phyloP scores from a whole-genome alignment of 2,888 invertebrate genomes.

The Dynastes grantii region DNA sequence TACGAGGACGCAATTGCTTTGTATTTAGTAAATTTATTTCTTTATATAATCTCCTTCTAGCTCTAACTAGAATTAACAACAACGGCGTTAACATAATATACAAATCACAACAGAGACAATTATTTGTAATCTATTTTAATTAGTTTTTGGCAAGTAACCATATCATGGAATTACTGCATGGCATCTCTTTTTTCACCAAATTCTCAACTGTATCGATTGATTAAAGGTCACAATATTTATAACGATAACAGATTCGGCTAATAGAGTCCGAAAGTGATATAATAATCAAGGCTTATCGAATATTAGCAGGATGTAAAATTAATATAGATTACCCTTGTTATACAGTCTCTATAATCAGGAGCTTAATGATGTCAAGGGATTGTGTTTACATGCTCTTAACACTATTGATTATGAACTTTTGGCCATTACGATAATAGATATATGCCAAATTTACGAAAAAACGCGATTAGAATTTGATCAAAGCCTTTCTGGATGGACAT shows the following conservation, averaged over 20 bases:
- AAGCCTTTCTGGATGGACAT: background rate
- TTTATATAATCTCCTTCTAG: too few relatives aligned
- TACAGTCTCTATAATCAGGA: constrained; percentile 14
- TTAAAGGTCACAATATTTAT: background rate
- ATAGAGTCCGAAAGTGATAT: background rate
- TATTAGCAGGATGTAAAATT: constrained; percentile 7
- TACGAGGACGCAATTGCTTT: too few relatives aligned
- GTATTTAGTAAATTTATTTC: too few relatives aligned
- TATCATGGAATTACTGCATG: too few relatives aligned
- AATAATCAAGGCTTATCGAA: constrained; percentile 13
- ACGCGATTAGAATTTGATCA: constrained; percentile 8
- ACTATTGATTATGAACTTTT: background rate
- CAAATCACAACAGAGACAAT: too few relatives aligned
- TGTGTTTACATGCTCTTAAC: constrained; percentile 11
- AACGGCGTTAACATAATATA: too few relatives aligned
- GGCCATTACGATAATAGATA: background rate
- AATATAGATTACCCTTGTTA: constrained; percentile 21
- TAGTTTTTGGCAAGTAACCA: too few relatives aligned
- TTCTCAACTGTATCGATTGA: background rate
- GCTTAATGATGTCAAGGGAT: constrained; percentile 3
- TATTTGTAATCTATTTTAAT: too few relatives aligned
- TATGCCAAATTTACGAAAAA: background rate
- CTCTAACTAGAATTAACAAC: too few relatives aligned
- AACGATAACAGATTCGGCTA: constrained; percentile 1
- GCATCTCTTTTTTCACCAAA: too few relatives aligned